Evolutionary conservation across 2,888 invertebrate species (phyloP), one percentile per base, ranked within the genome.

Genomic region (Hydraecia micacea): DNA sequence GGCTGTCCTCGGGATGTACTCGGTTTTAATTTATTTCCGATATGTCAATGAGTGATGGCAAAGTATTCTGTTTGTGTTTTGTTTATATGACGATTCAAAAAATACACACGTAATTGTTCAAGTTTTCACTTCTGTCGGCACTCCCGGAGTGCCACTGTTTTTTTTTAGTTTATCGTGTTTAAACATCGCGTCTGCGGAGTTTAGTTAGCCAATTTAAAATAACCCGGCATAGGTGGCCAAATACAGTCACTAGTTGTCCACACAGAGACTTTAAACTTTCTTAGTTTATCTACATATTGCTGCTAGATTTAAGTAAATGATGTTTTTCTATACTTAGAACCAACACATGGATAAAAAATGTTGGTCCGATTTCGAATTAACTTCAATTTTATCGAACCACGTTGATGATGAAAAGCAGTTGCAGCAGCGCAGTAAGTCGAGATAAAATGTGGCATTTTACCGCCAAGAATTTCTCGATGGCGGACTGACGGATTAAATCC

Each of bases 381-480:
- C 18, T 6, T 18, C 25, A 46, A 58, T 18, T 36, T 46, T 25
- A 79, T 66, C 46, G 36, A 28, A 28, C 13, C 18, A 46, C 39
- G 28, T 69, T 60, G 70, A 49, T 60, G 70, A 49, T 39, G 28
- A 49, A 70, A 77, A 80, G 4, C 70, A 66, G 55, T 25, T 58
- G 2, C 25, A 28, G 9, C 25, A n/a, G 25, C 25, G 28, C 13
- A 28, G 11, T 70, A 60, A 79, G 46, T 77, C 58, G n/a, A 8
- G 8, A 67, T 67, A 36, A 80, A 80, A 60, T 80, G 39, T 70
- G 60, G 49, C 49, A 32, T 60, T 69, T 70, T 49, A 32, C 21
- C 49, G 77, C 80, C 58, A 70, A 80, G 28, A 80, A 70, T 32
- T 70, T 80, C 32, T 15, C 15, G 15, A 4, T 21, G 15, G 2